phyloP scores from a whole-genome alignment of 2,888 invertebrate species.

The Seladonia tumulorum region DNA sequence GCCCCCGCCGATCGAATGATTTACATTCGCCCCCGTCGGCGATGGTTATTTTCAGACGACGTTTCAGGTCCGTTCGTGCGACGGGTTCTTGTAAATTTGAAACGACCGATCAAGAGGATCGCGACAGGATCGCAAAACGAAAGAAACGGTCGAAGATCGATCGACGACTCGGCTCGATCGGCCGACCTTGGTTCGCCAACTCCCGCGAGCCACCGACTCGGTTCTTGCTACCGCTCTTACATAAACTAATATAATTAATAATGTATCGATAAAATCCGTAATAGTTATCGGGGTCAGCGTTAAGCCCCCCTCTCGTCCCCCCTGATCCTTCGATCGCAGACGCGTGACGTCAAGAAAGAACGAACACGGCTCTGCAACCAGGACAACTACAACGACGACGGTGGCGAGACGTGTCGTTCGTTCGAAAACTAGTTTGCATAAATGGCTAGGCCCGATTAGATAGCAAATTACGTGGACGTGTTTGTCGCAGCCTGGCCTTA shows the following conservation, averaged over 20 bases:
- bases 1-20: slow-evolving; percentile 25
- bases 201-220: neutral
- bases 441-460: slow-evolving; percentile 58
- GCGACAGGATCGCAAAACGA: slow-evolving; percentile 12
- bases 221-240: slow-evolving; percentile 8
- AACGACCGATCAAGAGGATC: slow-evolving; percentile 18
- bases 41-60: slow-evolving; percentile 23
- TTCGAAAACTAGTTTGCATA: slow-evolving; percentile 51
- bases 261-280: slow-evolving; percentile 27
- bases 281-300: neutral
- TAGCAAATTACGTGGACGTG: slow-evolving; percentile 54
- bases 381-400: neutral
- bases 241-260: slow-evolving; percentile 35
- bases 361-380: neutral
- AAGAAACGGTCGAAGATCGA: slow-evolving; percentile 18
- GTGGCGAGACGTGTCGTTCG: neutral
- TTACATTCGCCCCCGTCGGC: slow-evolving; percentile 21
- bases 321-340: neutral
- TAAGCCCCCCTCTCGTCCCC: neutral
- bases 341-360: slow-evolving; percentile 3
- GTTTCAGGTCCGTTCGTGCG: slow-evolving; percentile 11
- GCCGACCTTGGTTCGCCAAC: slow-evolving; percentile 29
- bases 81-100: slow-evolving; percentile 32
- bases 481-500: slow-evolving; percentile 41
- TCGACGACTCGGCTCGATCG: slow-evolving; percentile 1